These are phyloP conservation scores for Varanus komodoensis DNA, from an alignment of 2,113 vertebrate species.

Conservation along the genomic window DNA sequence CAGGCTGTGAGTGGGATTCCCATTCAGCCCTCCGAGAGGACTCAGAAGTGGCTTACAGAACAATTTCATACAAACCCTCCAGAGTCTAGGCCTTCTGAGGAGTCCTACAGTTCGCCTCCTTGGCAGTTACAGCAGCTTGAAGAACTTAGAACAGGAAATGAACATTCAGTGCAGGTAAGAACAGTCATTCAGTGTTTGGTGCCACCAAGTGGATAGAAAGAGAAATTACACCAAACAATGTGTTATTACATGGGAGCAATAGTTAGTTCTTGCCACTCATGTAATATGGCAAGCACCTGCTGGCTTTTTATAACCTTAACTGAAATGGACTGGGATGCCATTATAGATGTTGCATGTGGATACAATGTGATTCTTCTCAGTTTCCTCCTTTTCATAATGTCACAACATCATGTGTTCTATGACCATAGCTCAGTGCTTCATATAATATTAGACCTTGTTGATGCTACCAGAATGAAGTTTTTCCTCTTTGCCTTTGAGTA, in stretches of 20 bases:
- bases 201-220: constrained; percentile 72
- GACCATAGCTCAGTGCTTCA: not conserved
- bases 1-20: constrained; percentile 83
- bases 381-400: not conserved
- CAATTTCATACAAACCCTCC: constrained; percentile 86
- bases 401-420: not conserved
- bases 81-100: constrained; percentile 81
- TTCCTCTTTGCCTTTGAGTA: not conserved
- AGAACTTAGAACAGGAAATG: constrained; percentile 73
- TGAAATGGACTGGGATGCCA: not conserved
- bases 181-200: constrained; percentile 60
- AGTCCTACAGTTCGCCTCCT: constrained; percentile 61
- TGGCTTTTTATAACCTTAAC: not conserved
- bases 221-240: not conserved
- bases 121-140: constrained; percentile 83
- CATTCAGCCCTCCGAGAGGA: constrained; percentile 89
- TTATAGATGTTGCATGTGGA: not conserved
- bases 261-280: not conserved
- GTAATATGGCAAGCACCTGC: not conserved
- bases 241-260: not conserved
- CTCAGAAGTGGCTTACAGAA: constrained; percentile 95
- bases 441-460: not conserved
- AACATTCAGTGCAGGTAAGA: constrained; percentile 83
- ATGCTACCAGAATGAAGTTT: fast-evolving
- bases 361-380: not conserved